Conservation (phyloP, 2,113 vertebrate genomes). For the Formicarius rufipectus region DNA sequence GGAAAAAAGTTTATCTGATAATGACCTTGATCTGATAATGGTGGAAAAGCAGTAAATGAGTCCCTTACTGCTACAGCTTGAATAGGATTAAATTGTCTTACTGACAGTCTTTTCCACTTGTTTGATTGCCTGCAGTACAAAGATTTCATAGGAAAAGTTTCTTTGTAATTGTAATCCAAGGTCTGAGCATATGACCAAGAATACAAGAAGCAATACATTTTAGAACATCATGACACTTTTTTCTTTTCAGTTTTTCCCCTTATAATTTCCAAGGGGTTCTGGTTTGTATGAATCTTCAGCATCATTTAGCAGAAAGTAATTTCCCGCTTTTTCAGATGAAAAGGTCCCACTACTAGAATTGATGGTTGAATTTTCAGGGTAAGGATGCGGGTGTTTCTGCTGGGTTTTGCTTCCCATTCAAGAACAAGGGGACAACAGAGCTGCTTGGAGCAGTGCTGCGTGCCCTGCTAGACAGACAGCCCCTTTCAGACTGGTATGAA, state of each 20-base stretch:
- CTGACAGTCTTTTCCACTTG: neutral
- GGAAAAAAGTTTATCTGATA: neutral
- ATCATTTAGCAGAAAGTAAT: neutral
- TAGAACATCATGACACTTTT: neutral
- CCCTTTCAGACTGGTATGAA: neutral
- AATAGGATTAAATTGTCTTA: neutral
- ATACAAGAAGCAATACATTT: neutral
- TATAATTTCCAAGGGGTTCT: neutral
- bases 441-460: neutral
- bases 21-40: neutral
- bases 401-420: neutral
- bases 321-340: neutral
- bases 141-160: neutral
- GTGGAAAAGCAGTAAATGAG: neutral
- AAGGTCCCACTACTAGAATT: neutral
- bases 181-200: neutral
- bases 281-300: neutral
- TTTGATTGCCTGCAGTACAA: neutral
- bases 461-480: neutral
- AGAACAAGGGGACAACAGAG: constrained; percentile 14
- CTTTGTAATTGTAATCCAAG: neutral
- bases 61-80: neutral
- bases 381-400: neutral
- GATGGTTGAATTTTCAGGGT: neutral
- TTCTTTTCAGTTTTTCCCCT: neutral